phyloP scores from a whole-genome alignment of 2,888 invertebrate genomes.

The Teleogryllus oceanicus region DNA sequence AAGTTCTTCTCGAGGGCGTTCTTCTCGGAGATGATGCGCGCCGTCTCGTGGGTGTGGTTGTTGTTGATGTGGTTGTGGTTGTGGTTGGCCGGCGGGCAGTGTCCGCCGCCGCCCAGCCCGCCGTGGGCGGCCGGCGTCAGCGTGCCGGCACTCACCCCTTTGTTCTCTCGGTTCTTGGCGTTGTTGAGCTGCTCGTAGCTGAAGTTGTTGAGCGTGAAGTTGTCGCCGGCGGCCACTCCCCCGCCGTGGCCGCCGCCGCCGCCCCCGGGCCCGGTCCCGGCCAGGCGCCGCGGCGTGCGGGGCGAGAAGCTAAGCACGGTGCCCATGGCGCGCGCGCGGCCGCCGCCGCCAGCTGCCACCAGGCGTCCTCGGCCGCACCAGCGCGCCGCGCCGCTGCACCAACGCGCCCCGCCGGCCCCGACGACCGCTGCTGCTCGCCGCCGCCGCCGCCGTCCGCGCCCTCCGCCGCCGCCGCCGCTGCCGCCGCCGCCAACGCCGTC shows the following conservation, averaged over 20 bases:
- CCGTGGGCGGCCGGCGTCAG: constrained; percentile 39
- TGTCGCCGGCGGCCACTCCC: constrained; percentile 58
- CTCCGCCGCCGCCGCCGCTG: too few species aligned
- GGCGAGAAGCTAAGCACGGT: constrained; percentile 96
- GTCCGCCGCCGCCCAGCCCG: constrained; percentile 40
- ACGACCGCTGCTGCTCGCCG: too few species aligned
- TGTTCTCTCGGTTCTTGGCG: constrained; percentile 66
- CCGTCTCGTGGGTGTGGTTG: constrained; percentile 68
- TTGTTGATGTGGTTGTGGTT: constrained; percentile 51
- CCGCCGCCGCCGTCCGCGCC: too few species aligned
- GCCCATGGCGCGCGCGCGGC: constrained; percentile 65
- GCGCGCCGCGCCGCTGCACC: not conserved
- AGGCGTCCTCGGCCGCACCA: not conserved
- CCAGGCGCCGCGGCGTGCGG: constrained; percentile 72
- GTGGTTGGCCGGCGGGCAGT: constrained; percentile 45
- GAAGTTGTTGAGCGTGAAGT: constrained; percentile 83
- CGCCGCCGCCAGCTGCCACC: constrained; percentile 7
- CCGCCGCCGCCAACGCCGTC: too few species aligned
- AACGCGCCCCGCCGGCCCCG: too few species aligned
- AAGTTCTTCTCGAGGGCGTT: constrained; percentile 82
- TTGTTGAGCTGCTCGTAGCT: constrained; percentile 92
- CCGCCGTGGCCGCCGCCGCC: constrained; percentile 43
- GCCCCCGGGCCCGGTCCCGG: constrained; percentile 54
- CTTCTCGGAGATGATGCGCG: constrained; percentile 79
- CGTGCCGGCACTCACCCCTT: constrained; percentile 45